Base-by-base conservation (phyloP, 2,797 vertebrate genomes). In the Gila robusta region DNA sequence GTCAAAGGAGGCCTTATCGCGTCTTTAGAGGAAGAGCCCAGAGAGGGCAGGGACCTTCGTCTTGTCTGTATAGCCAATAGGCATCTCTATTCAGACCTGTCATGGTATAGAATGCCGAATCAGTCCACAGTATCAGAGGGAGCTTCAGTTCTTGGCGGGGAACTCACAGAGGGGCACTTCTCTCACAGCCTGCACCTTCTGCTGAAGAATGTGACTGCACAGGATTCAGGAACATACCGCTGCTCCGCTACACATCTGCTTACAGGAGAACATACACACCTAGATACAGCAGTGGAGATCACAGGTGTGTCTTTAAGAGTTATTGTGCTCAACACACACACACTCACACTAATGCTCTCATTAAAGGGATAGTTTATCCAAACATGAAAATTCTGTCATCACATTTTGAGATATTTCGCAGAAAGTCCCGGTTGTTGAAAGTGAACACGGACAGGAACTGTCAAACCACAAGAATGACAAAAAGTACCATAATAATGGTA, bases 21-120 rank as follows among this genome's bases (percentile, higher is more conserved):
- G 77, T 94, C 84, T 82, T 90, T 96, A 92, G 93, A 94, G 92
- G 96, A 96, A 91, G 92, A 95, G 62, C 95, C 97, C 0, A 93
- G 95, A 39, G 98, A 99, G 95, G 97, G 98, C 47, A 96, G 96
- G 81, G 96, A 97, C 82, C 94, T 98, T 87, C 93, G 93, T 54
- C 94, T 99, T 92, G 97, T 96, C 87, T 99, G 98, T 91, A 93
- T 91, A 0, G 98, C 96, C 89, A 99, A 96, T 94, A 99, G 96
- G 89, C 96, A 97, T 94, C 93, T 99, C 70, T 99, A 98, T 94
- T 94, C 93, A 67, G 93, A 95, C 59, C 82, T 99, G 90, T 93
- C 96, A 52, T 99, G 98, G 98, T 93, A 95, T 90, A 94, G 94
- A 86, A 93, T 94, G 66, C 90, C 89, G 0, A 70, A 76, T 76